phyloP scores from a whole-genome alignment of 2,888 invertebrate genomes.

The Serripes groenlandicus region DNA sequence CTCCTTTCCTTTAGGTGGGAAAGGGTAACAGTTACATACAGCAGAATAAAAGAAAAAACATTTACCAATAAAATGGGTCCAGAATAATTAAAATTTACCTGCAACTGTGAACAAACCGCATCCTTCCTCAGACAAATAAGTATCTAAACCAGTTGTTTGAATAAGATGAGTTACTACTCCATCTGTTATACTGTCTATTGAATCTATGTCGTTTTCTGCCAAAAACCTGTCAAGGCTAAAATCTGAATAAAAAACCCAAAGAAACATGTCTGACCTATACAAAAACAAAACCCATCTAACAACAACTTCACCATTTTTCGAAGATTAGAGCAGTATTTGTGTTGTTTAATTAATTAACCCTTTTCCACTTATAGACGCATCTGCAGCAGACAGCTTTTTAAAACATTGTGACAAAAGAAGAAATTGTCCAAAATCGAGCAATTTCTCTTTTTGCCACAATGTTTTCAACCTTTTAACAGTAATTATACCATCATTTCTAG shows the following conservation, averaged over 20 bases:
- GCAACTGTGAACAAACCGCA: not conserved
- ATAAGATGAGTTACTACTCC: not conserved
- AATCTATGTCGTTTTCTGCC: slow-evolving; percentile 11
- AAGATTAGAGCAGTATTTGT: too few relatives aligned
- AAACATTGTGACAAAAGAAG: not conserved
- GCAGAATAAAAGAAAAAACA: not conserved
- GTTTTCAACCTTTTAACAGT: not conserved
- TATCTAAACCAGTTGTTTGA: not conserved
- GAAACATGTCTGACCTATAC: too few relatives aligned
- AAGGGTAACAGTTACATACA: too few relatives aligned
- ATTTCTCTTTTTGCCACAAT: not conserved
- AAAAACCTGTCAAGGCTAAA: slow-evolving; percentile 13
- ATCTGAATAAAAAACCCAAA: slow-evolving; percentile 1
- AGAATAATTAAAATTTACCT: not conserved
- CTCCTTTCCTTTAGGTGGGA: too few relatives aligned
- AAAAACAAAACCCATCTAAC: too few relatives aligned
- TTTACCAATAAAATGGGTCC: not conserved
- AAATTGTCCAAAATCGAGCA: not conserved
- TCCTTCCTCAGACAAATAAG: not conserved
- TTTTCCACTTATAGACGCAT: too few relatives aligned
- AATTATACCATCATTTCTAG: too few relatives aligned
- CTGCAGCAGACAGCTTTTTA: not conserved
- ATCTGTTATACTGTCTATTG: slow-evolving; percentile 16
- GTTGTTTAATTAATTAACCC: too few relatives aligned
- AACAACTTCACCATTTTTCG: too few relatives aligned